Conservation (phyloP, 2,888 invertebrate genomes). For the Campoletis raptor region DNA sequence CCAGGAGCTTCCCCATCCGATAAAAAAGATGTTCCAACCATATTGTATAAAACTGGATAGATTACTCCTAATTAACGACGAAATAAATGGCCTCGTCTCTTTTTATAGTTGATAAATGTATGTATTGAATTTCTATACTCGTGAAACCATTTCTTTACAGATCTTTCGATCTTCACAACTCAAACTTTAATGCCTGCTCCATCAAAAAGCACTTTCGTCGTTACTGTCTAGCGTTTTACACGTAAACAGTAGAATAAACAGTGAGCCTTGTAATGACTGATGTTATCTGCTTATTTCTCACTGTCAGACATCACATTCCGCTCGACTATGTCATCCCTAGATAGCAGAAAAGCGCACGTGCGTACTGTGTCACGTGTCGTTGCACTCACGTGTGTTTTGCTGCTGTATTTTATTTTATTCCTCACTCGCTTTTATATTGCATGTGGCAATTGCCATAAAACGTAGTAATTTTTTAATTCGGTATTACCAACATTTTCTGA, state of each 20-base stretch:
- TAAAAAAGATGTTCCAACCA: not conserved
- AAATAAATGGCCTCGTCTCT: constrained; percentile 22
- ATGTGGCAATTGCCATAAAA: not conserved
- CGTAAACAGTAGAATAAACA: constrained; percentile 8
- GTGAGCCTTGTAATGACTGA: constrained; percentile 35
- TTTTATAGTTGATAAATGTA: not conserved
- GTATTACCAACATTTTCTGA: too few relatives aligned
- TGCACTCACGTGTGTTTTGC: constrained; percentile 37
- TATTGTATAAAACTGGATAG: not conserved
- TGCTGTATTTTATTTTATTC: constrained; percentile 3
- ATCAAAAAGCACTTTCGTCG: constrained; percentile 42
- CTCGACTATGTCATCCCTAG: constrained; percentile 14
- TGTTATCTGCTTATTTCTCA: constrained; percentile 47
- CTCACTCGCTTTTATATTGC: not conserved
- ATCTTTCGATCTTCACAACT: constrained; percentile 4
- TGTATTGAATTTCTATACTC: not conserved
- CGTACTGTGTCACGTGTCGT: constrained; percentile 40
- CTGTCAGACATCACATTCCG: constrained; percentile 35
- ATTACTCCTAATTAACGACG: constrained; percentile 39
- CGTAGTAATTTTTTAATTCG: too few relatives aligned
- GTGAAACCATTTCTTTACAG: not conserved
- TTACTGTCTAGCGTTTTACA: not conserved
- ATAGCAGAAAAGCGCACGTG: constrained; percentile 32
- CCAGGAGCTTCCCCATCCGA: not conserved
- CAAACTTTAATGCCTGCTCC: not conserved